Evolutionary conservation across 2,888 invertebrate genomes (phyloP).

Genomic region (Rhyacophila evoluta): DNA sequence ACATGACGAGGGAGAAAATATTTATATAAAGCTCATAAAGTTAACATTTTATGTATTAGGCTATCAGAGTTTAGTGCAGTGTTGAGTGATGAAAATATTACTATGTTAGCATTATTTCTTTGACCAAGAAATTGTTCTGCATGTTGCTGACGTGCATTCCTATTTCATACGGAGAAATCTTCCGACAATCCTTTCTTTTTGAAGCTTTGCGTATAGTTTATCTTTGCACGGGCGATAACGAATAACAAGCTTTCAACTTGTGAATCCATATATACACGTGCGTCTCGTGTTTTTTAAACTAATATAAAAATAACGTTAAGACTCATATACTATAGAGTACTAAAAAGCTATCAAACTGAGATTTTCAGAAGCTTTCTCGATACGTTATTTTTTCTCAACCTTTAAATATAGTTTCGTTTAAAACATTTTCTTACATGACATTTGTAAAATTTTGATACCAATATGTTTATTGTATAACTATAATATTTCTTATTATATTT

Average conservation of each 20-base stretch:
- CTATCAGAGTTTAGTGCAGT: background rate
- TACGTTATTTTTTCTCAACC: no score
- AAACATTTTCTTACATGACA: no score
- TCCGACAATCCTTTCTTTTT: conserved; percentile 32
- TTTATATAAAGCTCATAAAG: background rate
- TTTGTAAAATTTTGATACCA: no score
- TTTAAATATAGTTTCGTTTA: no score
- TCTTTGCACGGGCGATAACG: conserved; percentile 46
- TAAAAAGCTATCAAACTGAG: no score
- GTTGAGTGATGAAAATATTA: background rate
- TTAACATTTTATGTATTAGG: background rate
- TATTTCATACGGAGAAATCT: conserved; percentile 18
- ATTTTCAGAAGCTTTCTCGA: no score
- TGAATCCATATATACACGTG: background rate
- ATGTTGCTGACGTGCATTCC: background rate
- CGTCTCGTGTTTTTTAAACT: background rate
- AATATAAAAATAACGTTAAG: no score
- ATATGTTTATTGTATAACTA: no score
- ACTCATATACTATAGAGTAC: no score
- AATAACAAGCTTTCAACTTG: conserved; percentile 41
- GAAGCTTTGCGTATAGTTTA: conserved; percentile 43
- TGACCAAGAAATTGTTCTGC: background rate
- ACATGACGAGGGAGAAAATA: no score
- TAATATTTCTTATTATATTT: no score
- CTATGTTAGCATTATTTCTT: no score